Evolutionary conservation across 2,888 invertebrate genomes (phyloP), one percentile per base, ranked within the genome.

Genomic region (Drosophila paramelanica): DNA sequence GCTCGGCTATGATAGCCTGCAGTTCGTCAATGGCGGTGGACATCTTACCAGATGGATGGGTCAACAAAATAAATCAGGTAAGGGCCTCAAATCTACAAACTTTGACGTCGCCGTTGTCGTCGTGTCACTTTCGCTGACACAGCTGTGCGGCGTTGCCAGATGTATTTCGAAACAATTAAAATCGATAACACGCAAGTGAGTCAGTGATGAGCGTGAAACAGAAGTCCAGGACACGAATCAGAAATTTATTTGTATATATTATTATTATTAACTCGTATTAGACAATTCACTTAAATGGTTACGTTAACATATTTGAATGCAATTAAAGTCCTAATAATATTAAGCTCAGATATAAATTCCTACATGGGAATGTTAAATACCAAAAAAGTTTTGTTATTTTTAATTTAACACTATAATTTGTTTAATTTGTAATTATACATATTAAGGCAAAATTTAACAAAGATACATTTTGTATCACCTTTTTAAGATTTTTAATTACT

Each of bases 11-110:
- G 91, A 93, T 94, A 45, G 93, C 92, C 87, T 94, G 93, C 68
- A 96, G 92, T 81, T 94, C 94, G 76, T 94, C 93, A n/a, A 95
- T 91, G 39, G 93, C 93, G 57, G 93, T 91, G 58, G 93, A 91
- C 95, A 95, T 95, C 91, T 91, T 93, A 60, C 23, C 11, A 56
- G n/a, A 6, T 31, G 20, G 8, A 38, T 62, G 20, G 31, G 27
- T 33, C 49, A 59, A 47, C 45, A 45, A 64, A 59, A 64, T 50
- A 46, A 66, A 55, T 49, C 39, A 31, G 6, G n/a, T 14, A 27
- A 7, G 11, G 23, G 25, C 25, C 14, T 14, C 36, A 55, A 53
- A 43, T 27, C 17, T 8, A 1, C 38, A 17, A n/a, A 38, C n/a
- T 45, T 36, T 23, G 41, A 27, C 25, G 45, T 51, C 58, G 58